A percentile compares a stretch with the other conserved stretches of the same genome.
Conservation (phyloP, 2,888 invertebrate genomes). For the Dusona sp. region DNA sequence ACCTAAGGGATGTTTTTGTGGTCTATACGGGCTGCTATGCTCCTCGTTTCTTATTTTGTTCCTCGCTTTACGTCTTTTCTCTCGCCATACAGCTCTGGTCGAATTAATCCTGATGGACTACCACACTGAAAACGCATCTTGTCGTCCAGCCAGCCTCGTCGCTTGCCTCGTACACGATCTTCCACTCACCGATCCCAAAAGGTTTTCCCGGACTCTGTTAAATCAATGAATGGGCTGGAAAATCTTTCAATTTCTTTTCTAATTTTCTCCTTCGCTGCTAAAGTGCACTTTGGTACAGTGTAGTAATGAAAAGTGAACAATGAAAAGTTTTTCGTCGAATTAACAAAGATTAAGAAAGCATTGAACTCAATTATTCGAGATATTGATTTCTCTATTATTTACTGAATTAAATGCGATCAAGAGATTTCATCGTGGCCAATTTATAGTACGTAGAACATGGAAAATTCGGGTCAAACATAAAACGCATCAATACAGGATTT, state of each 20-base stretch:
- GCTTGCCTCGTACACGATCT: constrained; percentile 85
- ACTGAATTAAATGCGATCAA: no score
- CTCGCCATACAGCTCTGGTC: constrained; percentile 35
- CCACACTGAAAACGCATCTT: constrained; percentile 84
- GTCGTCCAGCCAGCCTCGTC: constrained; percentile 85
- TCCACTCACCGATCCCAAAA: constrained; percentile 84
- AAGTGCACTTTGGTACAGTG: not conserved
- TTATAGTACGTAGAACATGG: no score
- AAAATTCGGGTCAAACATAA: no score
- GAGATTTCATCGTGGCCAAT: not conserved
- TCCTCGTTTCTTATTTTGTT: constrained; percentile 49
- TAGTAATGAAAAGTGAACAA: not conserved
- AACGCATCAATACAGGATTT: no score
- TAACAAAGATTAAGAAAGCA: not conserved
- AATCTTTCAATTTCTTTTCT: not conserved
- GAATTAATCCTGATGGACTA: constrained; percentile 75
- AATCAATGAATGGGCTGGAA: constrained; percentile 8
- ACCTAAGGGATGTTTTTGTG: constrained; percentile 23
- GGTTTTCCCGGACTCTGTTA: constrained; percentile 84
- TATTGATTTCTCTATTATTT: no score
- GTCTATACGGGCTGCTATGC: not conserved
- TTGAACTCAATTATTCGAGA: not conserved
- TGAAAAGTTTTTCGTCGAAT: not conserved
- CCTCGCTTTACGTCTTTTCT: constrained; percentile 17
- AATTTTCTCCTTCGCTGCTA: not conserved